Evolutionary conservation across 2,888 invertebrate species (phyloP).

Genomic region (Teleiodes luculella): DNA sequence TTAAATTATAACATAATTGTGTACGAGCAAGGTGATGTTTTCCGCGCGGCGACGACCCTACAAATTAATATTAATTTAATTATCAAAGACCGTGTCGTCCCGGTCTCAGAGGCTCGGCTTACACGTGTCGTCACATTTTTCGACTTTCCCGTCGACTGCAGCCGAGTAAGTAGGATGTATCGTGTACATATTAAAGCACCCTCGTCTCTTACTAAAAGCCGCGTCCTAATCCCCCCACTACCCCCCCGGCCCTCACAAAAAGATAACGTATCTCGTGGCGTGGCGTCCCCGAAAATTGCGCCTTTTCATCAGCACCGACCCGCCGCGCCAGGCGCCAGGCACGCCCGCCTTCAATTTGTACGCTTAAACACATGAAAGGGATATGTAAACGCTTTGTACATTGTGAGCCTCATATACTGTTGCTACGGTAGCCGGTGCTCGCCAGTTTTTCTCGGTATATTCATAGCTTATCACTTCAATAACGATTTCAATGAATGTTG

Average conservation of each 20-base stretch:
- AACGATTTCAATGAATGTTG: too few species aligned
- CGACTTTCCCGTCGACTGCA: neutral
- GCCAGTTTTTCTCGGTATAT: neutral
- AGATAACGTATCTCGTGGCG: constrained; percentile 31
- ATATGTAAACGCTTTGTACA: constrained; percentile 9
- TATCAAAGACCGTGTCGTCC: neutral
- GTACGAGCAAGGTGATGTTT: constrained; percentile 1
- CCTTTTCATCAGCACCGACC: constrained; percentile 29
- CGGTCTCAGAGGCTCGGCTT: neutral
- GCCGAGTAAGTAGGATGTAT: neutral
- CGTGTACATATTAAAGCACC: constrained; percentile 7
- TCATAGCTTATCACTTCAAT: constrained; percentile 1
- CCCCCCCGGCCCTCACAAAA: constrained; percentile 22
- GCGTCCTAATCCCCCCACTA: constrained; percentile 13
- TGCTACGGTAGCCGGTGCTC: neutral
- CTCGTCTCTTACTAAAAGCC: constrained; percentile 15
- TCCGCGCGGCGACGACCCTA: neutral
- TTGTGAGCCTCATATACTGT: constrained; percentile 3
- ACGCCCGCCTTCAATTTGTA: constrained; percentile 8
- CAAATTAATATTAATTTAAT: constrained; percentile 8
- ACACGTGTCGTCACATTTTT: neutral
- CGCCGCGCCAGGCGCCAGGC: neutral
- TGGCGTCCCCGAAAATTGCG: constrained; percentile 31
- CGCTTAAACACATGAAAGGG: constrained; percentile 10
- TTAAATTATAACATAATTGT: neutral